Base-by-base conservation (phyloP, 2,113 vertebrate genomes). In the Toxotes jaculatrix region DNA sequence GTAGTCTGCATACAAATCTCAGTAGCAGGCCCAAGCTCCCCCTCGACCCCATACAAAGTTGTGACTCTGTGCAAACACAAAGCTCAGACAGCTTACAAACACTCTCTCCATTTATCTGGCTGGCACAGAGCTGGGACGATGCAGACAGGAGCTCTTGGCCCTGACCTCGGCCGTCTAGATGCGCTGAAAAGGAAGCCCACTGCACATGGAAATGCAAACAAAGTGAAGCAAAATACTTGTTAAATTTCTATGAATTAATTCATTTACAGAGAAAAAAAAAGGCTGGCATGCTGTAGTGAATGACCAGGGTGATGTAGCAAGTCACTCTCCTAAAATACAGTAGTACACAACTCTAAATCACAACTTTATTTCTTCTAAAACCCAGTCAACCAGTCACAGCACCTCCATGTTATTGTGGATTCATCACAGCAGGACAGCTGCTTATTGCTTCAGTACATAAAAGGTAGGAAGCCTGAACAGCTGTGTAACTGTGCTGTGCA, bases 1-100 rank as follows among this genome's bases (percentile, higher is more conserved):
- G 94, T 93, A 90, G 96, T 93, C 95, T 96, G 96, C 95, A 96
- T 95, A 97, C 94, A 97, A 96, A 97, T 96, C 94, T 90, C 45
- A 59, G 66, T 68, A n/a, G 60, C 77, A 70, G 79, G 88, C 84
- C 84, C 79, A 6, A 16, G 77, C 90, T 70, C 79, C 77, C 82
- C 85, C 83, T 85, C 74, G 53, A 67, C 67, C 71, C 71, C 80
- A 82, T 68, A 86, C 88, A 89, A 93, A 91, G 92, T 90, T 90
- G 89, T 83, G 87, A 90, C 87, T 92, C 91, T 79, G 80, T 84
- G 88, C 83, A 91, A 91, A 92, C 89, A 93, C 87, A 93, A 93
- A 93, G 92, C 93, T 92, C 88, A 87, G 90, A 89, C 80, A 23
- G 87, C 86, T 84, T 76, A 82, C 87, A 91, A 92, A 91, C 91